Base-by-base conservation (phyloP, 2,888 invertebrate species). In the Harpalus rufipes region DNA sequence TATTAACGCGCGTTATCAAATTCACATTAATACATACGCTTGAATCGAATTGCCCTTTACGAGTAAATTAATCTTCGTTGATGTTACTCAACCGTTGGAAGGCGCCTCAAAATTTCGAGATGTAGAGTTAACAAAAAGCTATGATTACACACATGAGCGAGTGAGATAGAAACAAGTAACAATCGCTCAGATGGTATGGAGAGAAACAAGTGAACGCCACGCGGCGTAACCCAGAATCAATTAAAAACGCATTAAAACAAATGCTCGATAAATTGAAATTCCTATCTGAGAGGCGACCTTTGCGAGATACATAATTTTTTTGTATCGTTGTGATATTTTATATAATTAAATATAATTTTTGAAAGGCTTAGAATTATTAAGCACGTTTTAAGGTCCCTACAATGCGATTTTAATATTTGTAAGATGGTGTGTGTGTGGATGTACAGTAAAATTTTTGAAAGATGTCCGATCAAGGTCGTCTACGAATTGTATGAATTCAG, bases 221-320 rank as follows among this genome's bases (percentile, higher is more conserved):
- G 56, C 58, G 21, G 61, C 80, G 80, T 61, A 61, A 61, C 80
- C 61, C 61, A 61, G 80, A 61, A 80, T 80, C 80, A 80, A 81
- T 81, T 81, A 81, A 81, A 81, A 81, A 81, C 81, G 68, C 81
- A 81, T 81, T 81, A 81, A 81, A 81, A 81, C 81, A 81, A 81
- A 81, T 81, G 81, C 81, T 72, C 81, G 61, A 81, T 81, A 81
- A 68, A 81, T 81, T 81, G 81, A 81, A 81, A 81, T 81, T 78
- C 78, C 78, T 5, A 78, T 58, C 56, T 58, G 8, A 8, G 59
- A 14, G 59, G 72, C 72, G 72, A 78, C 56, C 78, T 78, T 78
- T 56, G 7, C 58, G 44, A 51, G 51, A 10, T 58, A 18, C 32
- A 74, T 18, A 18, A 18, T 74, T 74, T 44, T 74, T 74, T 51